Conservation (phyloP, 2,797 vertebrate species). For the Pelodytes ibericus region DNA sequence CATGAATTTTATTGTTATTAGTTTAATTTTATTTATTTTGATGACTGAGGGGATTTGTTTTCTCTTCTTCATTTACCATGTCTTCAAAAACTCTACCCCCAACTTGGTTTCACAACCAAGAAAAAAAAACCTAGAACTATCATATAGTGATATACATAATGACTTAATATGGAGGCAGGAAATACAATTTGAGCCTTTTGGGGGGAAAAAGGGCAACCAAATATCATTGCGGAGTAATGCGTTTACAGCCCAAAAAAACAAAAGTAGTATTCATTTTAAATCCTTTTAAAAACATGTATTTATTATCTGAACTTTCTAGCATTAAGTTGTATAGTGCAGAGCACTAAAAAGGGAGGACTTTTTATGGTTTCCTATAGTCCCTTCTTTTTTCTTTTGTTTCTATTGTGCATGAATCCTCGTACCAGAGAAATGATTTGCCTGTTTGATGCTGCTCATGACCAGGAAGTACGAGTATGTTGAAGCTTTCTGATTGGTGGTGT, state of each 20-base stretch:
- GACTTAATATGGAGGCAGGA: too few relatives aligned
- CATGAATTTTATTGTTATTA: too few relatives aligned
- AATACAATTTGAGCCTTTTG: too few relatives aligned
- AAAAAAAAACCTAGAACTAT: too few relatives aligned
- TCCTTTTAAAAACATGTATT: slow-evolving; percentile 24
- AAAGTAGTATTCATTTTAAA: slow-evolving; percentile 14
- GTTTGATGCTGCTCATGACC: background rate
- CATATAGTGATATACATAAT: too few relatives aligned
- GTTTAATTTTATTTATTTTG: too few relatives aligned
- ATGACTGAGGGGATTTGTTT: background rate
- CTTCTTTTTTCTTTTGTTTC: background rate
- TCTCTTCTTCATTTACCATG: background rate
- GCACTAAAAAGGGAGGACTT: slow-evolving; percentile 33
- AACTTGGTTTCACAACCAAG: too few relatives aligned
- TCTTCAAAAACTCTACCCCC: background rate
- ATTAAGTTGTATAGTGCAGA: slow-evolving; percentile 14
- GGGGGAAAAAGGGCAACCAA: too few relatives aligned
- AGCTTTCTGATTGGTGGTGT: too few relatives aligned
- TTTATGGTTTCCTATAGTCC: background rate
- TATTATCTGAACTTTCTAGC: slow-evolving; percentile 14
- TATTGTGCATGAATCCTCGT: background rate
- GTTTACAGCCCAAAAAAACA: slow-evolving; percentile 22
- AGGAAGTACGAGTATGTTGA: too few relatives aligned
- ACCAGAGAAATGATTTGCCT: background rate
- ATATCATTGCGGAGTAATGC: background rate